Conservation (phyloP, 2,888 invertebrate species). For the Campoletis raptor region DNA sequence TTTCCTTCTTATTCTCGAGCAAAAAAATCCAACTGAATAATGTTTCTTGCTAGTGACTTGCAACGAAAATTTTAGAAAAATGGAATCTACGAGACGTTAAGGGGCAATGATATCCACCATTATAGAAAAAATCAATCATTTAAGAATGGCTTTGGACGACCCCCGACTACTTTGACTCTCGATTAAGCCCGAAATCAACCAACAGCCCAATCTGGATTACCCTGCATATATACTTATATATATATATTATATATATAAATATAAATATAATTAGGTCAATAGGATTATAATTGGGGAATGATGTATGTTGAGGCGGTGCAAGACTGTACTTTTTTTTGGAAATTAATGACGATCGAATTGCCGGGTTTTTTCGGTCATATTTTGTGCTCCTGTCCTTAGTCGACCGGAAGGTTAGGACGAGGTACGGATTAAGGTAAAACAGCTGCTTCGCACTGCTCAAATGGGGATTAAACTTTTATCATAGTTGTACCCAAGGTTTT, state of each 20-base stretch:
- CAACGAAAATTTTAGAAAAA: neutral
- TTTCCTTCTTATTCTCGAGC: neutral
- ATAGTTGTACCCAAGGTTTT: too few relatives aligned
- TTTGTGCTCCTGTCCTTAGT: neutral
- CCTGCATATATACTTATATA: conserved; percentile 11
- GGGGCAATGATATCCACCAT: neutral
- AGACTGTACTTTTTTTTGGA: conserved; percentile 45
- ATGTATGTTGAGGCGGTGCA: conserved; percentile 23
- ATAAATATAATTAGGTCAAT: neutral
- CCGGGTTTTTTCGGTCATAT: neutral
- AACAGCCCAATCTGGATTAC: neutral
- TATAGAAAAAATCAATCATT: neutral
- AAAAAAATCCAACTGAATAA: neutral
- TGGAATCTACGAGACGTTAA: neutral
- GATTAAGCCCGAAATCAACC: conserved; percentile 5
- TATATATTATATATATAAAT: conserved; percentile 29
- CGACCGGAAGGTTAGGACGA: neutral
- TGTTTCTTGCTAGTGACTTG: neutral
- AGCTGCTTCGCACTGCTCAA: too few relatives aligned
- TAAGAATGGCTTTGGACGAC: neutral
- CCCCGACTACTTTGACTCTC: neutral
- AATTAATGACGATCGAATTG: conserved; percentile 21
- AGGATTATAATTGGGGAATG: conserved; percentile 3
- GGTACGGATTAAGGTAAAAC: too few relatives aligned
- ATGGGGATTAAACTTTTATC: too few relatives aligned